Evolutionary conservation across 2,888 invertebrate genomes (phyloP).

Genomic region (Amphipyra tragopoginis): DNA sequence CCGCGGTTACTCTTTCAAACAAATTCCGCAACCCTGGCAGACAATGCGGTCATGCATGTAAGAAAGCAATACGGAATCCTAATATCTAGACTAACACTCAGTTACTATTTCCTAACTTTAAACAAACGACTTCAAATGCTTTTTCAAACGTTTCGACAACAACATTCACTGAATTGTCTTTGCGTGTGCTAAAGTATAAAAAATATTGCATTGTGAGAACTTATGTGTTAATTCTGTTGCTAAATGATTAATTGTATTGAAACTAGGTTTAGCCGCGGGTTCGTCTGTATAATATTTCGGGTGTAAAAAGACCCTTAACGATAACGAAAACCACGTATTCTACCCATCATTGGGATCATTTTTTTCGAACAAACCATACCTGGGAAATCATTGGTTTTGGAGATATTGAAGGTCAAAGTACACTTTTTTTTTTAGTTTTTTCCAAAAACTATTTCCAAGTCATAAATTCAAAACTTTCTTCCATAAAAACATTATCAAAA

Average conservation of each 20-base stretch:
- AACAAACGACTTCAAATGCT: conserved; percentile 9
- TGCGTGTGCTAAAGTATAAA: conserved; percentile 33
- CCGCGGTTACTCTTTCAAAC: too few relatives aligned
- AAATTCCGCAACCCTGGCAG: too few relatives aligned
- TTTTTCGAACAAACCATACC: too few relatives aligned
- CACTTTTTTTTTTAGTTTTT: too few relatives aligned
- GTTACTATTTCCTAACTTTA: conserved; percentile 28
- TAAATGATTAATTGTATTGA: conserved; percentile 18
- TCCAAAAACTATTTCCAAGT: too few relatives aligned
- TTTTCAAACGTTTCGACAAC: conserved; percentile 20
- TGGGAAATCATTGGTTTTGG: too few relatives aligned
- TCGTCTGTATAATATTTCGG: not conserved
- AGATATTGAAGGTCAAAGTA: too few relatives aligned
- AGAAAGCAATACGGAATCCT: conserved; percentile 5
- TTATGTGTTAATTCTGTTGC: conserved; percentile 31
- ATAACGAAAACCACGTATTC: too few relatives aligned
- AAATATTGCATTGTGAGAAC: conserved; percentile 44
- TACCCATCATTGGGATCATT: too few relatives aligned
- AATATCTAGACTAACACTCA: conserved; percentile 17
- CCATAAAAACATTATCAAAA: too few relatives aligned
- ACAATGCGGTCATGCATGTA: not conserved
- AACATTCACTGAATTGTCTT: conserved; percentile 44
- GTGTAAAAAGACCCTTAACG: too few relatives aligned
- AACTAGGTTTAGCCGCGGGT: not conserved
- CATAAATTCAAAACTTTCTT: too few relatives aligned